phyloP scores from a whole-genome alignment of 2,888 invertebrate species.

The Phasia obesa region DNA sequence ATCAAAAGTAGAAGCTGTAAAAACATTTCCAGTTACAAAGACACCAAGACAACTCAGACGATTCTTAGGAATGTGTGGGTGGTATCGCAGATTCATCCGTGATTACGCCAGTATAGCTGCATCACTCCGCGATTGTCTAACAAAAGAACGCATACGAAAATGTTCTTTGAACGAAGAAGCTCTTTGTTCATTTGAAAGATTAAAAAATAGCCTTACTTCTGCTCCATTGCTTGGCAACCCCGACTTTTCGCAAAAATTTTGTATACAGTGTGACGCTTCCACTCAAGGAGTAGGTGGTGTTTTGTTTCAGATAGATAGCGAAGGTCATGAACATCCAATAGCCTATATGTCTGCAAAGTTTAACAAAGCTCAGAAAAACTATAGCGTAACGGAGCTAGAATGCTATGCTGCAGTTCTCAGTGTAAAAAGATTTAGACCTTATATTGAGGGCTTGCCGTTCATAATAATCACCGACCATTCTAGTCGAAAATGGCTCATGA shows the following conservation, averaged over 20 bases:
- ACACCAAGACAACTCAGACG: too few species aligned
- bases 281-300: slow-evolving; percentile 14
- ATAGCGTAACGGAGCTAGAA: slow-evolving; percentile 1
- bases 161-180: slow-evolving; percentile 2
- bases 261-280: slow-evolving; percentile 41
- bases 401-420: slow-evolving; percentile 20
- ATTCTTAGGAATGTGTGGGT: too few species aligned
- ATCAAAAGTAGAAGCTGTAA: too few species aligned
- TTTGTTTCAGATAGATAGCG: background rate
- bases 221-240: slow-evolving; percentile 21
- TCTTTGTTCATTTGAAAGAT: background rate
- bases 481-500: slow-evolving; percentile 34
- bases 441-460: slow-evolving; percentile 22
- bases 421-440: slow-evolving; percentile 22
- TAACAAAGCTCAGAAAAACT: slow-evolving; percentile 1
- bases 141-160: slow-evolving; percentile 12
- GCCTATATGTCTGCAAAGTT: slow-evolving; percentile 8
- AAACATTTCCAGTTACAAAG: too few species aligned
- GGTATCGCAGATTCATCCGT: too few species aligned
- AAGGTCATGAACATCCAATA: background rate
- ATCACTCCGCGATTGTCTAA: slow-evolving; percentile 33
- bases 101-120: slow-evolving; percentile 18
- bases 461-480: slow-evolving; percentile 25
- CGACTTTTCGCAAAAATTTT: slow-evolving; percentile 1
- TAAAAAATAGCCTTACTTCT: slow-evolving; percentile 12